A percentile compares a stretch with the other conserved stretches of the same genome.
phyloP scores from a whole-genome alignment of 1,140 invertebrate species.

The Drosophila littoralis region DNA sequence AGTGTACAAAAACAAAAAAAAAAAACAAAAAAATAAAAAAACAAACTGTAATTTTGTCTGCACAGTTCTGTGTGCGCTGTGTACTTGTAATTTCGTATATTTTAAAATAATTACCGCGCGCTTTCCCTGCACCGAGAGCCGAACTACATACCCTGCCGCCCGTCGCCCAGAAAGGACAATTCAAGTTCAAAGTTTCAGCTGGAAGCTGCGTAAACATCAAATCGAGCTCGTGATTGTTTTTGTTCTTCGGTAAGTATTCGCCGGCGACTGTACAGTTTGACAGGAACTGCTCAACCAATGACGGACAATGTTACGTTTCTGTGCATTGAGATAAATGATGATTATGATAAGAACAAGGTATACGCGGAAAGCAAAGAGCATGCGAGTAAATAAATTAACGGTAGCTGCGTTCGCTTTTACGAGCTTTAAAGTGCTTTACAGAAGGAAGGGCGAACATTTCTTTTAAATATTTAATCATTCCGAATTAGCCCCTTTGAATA shows the following conservation, averaged over 20 bases:
- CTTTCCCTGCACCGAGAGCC: slow-evolving; percentile 50
- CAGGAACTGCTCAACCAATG: slow-evolving; percentile 19
- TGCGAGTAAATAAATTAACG: neutral
- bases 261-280: slow-evolving; percentile 57
- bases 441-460: neutral
- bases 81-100: slow-evolving; percentile 53
- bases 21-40: slow-evolving; percentile 17
- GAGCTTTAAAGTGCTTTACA: neutral
- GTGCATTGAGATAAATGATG: neutral
- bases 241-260: slow-evolving; percentile 60
- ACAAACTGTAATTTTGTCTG: slow-evolving; percentile 68
- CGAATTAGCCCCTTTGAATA: no score
- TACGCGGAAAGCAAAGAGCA: neutral
- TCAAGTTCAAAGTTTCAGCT: slow-evolving; percentile 66
- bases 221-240: slow-evolving; percentile 35
- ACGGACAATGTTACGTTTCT: slow-evolving; percentile 15
- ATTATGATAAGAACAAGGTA: neutral
- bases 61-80: neutral
- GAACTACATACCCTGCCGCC: slow-evolving; percentile 24
- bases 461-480: no score
- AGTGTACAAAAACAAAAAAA: neutral
- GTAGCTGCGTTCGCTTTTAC: neutral
- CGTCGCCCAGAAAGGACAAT: slow-evolving; percentile 55
- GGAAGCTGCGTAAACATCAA: slow-evolving; percentile 51
- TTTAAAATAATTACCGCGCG: slow-evolving; percentile 68